Evolutionary conservation across 1,140 invertebrate species (phyloP).

Genomic region (Oryzaephilus surinamensis): DNA sequence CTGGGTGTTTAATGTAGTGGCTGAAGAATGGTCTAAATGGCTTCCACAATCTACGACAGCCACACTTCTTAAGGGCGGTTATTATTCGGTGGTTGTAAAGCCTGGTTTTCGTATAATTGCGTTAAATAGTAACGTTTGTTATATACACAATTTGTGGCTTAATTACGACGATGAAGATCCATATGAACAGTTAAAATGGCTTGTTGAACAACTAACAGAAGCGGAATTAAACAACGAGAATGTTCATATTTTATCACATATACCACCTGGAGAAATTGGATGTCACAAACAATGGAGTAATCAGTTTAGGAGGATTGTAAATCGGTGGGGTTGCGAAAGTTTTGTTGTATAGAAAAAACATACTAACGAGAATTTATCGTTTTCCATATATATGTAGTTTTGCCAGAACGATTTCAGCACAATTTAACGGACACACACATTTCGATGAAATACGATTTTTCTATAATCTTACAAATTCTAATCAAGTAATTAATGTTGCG

Average conservation of each 20-base stretch:
- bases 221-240: slow-evolving; percentile 61
- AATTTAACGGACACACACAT: slow-evolving; percentile 75
- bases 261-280: slow-evolving; percentile 52
- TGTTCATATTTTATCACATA: slow-evolving; percentile 76
- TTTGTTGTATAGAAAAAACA: too few relatives aligned
- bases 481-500: slow-evolving; percentile 46
- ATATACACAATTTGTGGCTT: slow-evolving; percentile 61
- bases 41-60: slow-evolving; percentile 48
- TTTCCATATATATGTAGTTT: slow-evolving; percentile 26
- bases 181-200: slow-evolving; percentile 65
- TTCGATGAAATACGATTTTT: slow-evolving; percentile 60
- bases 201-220: slow-evolving; percentile 54
- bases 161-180: slow-evolving; percentile 49
- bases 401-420: slow-evolving; percentile 51
- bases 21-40: slow-evolving; percentile 54
- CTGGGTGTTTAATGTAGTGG: slow-evolving; percentile 59
- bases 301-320: slow-evolving; percentile 50
- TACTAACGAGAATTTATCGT: not conserved
- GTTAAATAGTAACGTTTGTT: slow-evolving; percentile 65
- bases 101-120: slow-evolving; percentile 60
- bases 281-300: slow-evolving; percentile 56
- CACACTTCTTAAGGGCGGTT: slow-evolving; percentile 56
- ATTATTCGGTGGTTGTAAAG: slow-evolving; percentile 51
- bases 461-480: slow-evolving; percentile 39
- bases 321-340: slow-evolving; percentile 33